Base-by-base conservation (phyloP, 2,888 invertebrate genomes). In the Aleiodes leptofemur region DNA sequence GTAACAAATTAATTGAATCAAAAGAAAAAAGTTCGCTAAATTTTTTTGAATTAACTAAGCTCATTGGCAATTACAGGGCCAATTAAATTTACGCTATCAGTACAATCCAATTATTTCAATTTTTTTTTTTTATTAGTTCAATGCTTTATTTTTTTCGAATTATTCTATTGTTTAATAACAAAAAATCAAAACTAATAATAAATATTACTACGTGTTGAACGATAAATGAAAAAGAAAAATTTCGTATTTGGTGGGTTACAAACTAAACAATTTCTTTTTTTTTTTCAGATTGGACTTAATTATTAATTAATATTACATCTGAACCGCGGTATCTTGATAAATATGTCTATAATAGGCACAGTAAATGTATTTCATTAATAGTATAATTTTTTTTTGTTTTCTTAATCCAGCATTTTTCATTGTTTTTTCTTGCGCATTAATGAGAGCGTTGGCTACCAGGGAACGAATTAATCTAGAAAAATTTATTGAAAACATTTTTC, bases 281-380 rank as follows among this genome's bases (percentile, higher is more conserved):
- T 73, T 66, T 72, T 72, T 75, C 50, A 34, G 71, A 43, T 43
- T 43, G 64, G 73, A 72, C 69, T 68, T 76, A 73, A 71, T 74
- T 48, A 57, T 59, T 77, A 77, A 80, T 78, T 72, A 76, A 72
- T 76, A 71, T 77, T 78, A 81, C 81, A 81, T 69, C 64, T 78
- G 75, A 82, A 83, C 74, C 77, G 72, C 80, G 74, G 82, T 79
- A 80, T 84, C 79, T 77, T 81, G 82, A 83, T 84, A 86, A 86
- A 84, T 83, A 85, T 79, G 78, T 87, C 84, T 88, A 88, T 83
- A 86, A 84, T 86, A 88, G 88, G 88, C 88, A 89, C 88, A 85
- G 83, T 88, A 86, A 89, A 87, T 83, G 83, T 86, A 87, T 79
- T 57, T 76, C 76, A 77, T 77, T 76, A 70, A 61, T 71, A 70